Evolutionary conservation across 2,888 invertebrate genomes (phyloP), one percentile per base, ranked within the genome.

Genomic region (Chalcosyrphus nemorum): DNA sequence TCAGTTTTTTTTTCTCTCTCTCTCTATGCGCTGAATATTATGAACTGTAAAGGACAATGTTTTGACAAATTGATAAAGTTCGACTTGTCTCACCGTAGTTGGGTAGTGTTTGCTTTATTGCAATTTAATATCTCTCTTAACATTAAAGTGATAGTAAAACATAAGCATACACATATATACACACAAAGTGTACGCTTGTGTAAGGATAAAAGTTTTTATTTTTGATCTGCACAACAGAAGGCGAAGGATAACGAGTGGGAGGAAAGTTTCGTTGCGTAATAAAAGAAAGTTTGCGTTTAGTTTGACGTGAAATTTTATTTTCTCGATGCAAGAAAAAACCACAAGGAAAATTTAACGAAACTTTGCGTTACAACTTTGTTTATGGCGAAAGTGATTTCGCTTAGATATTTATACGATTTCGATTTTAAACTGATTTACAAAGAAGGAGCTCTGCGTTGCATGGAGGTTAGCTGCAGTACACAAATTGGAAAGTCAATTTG

Each of bases 11-110:
- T 54, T 52, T n/a, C 27, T 27, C 13, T 17, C 4, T 11, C 9
- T 7, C 2, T n/a, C 9, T 7, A 7, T n/a, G n/a, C n/a, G n/a
- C 9, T 3, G 45, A 59, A 61, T 61, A 66, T 63, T 65, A 75
- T 57, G 65, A 66, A 66, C 66, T 45, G 47, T 57, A 61, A 65
- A 29, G 63, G 43, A 71, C 82, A 68, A 61, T 66, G 72, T 74
- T 59, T 24, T 66, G 56, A 72, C 82, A 82, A 82, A 82, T 78
- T 82, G 78, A 78, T 78, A 77, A 72, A 72, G 77, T 82, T 82
- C 35, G 52, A 13, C 29, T 41, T 61, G 50, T 72, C 43, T 41
- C 57, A n/a, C n/a, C n/a, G n/a, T 41, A 17, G n/a, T 13, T 9
- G 47, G 1, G 11, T 4, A 19, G 61, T 50, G 45, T 43, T 41